Conservation (phyloP, 2,797 vertebrate species). For the Rhinichthys osculus region DNA sequence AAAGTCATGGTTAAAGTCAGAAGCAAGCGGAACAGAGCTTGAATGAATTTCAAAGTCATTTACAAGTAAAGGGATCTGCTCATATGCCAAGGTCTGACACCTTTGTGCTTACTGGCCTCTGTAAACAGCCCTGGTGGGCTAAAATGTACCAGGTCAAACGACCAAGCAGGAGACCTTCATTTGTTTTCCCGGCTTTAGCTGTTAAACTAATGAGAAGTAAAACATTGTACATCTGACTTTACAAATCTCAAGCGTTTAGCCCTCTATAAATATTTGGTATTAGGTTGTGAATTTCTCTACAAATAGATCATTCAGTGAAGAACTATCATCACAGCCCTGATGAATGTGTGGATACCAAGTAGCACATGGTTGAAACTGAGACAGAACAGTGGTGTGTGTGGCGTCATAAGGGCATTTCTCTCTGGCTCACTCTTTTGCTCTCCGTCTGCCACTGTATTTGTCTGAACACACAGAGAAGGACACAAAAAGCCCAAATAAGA, state of each 20-base stretch:
- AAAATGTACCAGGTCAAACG: constrained; percentile 12
- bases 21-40: constrained; percentile 29
- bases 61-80: constrained; percentile 56
- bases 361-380: constrained; percentile 51
- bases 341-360: constrained; percentile 59
- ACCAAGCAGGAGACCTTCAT: not conserved
- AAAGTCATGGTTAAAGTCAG: constrained; percentile 60
- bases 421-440: not conserved
- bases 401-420: constrained; percentile 7
- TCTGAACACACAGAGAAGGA: not conserved
- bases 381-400: constrained; percentile 42
- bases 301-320: constrained; percentile 49
- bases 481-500: not conserved
- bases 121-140: constrained; percentile 13
- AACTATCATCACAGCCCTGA: constrained; percentile 60
- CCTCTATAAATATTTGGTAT: not conserved
- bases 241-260: constrained; percentile 1
- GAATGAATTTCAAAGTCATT: constrained; percentile 46
- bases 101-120: constrained; percentile 9
- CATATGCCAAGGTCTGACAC: constrained; percentile 14
- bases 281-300: constrained; percentile 33
- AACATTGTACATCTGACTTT: not conserved
- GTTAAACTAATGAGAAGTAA: not conserved
- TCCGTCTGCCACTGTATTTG: not conserved
- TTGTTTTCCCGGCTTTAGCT: not conserved